Percentiles rank a stretch among this genome's conserved stretches.
Evolutionary conservation across 2,888 invertebrate species (phyloP).

Genomic region (Drosophila siamana): DNA sequence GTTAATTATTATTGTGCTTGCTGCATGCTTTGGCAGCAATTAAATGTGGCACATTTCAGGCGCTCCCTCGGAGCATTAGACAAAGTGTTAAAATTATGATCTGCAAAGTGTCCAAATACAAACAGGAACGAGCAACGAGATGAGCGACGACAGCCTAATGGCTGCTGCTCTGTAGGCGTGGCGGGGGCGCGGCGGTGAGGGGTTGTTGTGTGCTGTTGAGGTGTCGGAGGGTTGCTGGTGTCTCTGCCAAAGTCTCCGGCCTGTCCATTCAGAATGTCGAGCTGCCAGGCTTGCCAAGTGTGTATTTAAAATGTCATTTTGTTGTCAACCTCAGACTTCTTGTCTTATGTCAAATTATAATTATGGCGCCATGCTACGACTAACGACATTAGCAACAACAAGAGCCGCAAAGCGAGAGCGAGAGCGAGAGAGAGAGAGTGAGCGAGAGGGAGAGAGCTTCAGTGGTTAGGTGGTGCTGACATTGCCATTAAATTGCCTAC

Average conservation of each 20-base stretch:
- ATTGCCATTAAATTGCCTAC: slow-evolving; percentile 78
- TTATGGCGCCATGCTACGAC: slow-evolving; percentile 74
- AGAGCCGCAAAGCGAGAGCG: slow-evolving; percentile 34
- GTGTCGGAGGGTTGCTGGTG: slow-evolving; percentile 4
- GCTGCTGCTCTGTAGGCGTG: too few species aligned
- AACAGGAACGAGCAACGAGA: slow-evolving; percentile 26
- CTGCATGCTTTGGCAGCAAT: too few species aligned
- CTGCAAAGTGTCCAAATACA: slow-evolving; percentile 78
- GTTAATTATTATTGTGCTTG: too few species aligned
- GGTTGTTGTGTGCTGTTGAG: not conserved
- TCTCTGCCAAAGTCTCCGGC: slow-evolving; percentile 27
- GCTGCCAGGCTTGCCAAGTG: slow-evolving; percentile 37
- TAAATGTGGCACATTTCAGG: slow-evolving; percentile 15
- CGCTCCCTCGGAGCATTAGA: slow-evolving; percentile 58
- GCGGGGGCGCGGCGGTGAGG: not conserved
- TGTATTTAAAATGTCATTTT: slow-evolving; percentile 82
- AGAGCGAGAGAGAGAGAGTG: not conserved
- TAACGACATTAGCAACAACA: slow-evolving; percentile 71
- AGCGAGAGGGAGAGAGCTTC: not conserved
- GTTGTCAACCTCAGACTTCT: slow-evolving; percentile 83
- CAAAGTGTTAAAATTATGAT: slow-evolving; percentile 81
- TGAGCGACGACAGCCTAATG: slow-evolving; percentile 32
- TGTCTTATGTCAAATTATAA: slow-evolving; percentile 83
- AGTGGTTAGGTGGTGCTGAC: slow-evolving; percentile 19
- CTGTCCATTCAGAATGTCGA: slow-evolving; percentile 47